Base-by-base conservation (phyloP, 2,113 vertebrate species). In the Neodon shergylaensis region DNA sequence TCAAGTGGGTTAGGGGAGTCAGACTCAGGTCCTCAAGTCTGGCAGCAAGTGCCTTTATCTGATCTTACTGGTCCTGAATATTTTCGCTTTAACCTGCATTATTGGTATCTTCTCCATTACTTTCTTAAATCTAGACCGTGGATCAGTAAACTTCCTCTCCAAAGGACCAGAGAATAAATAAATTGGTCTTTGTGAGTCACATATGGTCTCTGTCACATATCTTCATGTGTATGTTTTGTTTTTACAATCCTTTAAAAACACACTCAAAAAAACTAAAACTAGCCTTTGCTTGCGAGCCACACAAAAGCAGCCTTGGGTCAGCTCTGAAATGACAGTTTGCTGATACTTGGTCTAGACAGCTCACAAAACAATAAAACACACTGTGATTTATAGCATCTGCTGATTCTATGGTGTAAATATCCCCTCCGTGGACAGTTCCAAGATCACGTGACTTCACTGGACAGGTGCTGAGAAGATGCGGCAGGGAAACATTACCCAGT, bases 301-400 rank as follows among this genome's bases (percentile, higher is more conserved):
- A 94, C 19, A 76, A 93, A 78, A 70, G 2, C 90, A 93, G 70
- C 9, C 4, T 65, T 33, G 9, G 54, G 26, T 52, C 24, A 66
- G n/a, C 93, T 76, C 68, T 94, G 42, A 49, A 94, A 90, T 61
- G 73, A 7, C 26, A 58, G 39, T 81, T 88, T 92, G 39, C 68
- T 54, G n/a, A 44, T 82, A 70, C 16, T 61, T 87, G 19, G 8
- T 47, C 63, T 83, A 92, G 28, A 78, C 8, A 88, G 44, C 66
- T 47, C 39, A 88, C 42, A 33, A 81, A 92, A 91, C 90, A 95
- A 47, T 88, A 95, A 63, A 66, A 88, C 76, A 95, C 88, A 49
- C 33, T 22, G 61, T 77, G 16, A 81, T 68, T 88, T 74, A 63
- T 7, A 49, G 82, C 14, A n/a, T 42, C 88, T 66, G 58, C 78